These are phyloP conservation scores for Nymphalis urticae DNA, from an alignment of 2,888 invertebrate species.

Conservation along the genomic window DNA sequence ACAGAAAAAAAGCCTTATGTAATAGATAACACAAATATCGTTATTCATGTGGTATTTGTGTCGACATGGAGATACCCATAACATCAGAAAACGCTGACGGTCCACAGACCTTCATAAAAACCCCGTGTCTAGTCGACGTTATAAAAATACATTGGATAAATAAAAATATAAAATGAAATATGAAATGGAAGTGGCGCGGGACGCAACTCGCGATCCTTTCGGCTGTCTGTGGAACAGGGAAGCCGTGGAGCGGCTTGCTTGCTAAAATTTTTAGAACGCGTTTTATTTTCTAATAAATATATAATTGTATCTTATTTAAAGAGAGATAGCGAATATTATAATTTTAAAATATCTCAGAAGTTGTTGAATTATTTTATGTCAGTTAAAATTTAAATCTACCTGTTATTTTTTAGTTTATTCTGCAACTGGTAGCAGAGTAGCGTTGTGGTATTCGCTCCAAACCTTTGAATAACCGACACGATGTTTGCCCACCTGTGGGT, in stretches of 20 bases:
- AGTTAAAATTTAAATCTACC: too few relatives aligned
- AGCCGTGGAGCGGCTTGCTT: conserved; percentile 44
- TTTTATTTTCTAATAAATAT: not conserved
- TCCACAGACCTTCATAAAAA: conserved; percentile 60
- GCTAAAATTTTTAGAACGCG: not conserved
- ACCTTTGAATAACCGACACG: too few relatives aligned
- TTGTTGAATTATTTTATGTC: too few relatives aligned
- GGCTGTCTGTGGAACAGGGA: conserved; percentile 61
- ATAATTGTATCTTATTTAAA: not conserved
- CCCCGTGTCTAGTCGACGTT: conserved; percentile 64
- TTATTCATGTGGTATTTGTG: conserved; percentile 11
- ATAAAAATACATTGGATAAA: conserved; percentile 77
- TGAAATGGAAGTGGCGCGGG: conserved; percentile 78
- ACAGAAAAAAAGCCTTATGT: not conserved
- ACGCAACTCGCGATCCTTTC: conserved; percentile 76
- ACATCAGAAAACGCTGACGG: conserved; percentile 56
- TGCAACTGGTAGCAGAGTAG: too few relatives aligned
- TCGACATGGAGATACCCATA: conserved; percentile 31
- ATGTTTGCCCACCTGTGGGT: too few relatives aligned
- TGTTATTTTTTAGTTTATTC: too few relatives aligned
- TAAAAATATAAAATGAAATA: conserved; percentile 80
- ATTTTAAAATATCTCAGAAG: too few relatives aligned
- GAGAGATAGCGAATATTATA: not conserved
- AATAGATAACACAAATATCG: not conserved
- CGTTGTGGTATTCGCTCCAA: too few relatives aligned